phyloP scores from a whole-genome alignment of 1,140 invertebrate genomes.

The Dendrolimus punctatus region DNA sequence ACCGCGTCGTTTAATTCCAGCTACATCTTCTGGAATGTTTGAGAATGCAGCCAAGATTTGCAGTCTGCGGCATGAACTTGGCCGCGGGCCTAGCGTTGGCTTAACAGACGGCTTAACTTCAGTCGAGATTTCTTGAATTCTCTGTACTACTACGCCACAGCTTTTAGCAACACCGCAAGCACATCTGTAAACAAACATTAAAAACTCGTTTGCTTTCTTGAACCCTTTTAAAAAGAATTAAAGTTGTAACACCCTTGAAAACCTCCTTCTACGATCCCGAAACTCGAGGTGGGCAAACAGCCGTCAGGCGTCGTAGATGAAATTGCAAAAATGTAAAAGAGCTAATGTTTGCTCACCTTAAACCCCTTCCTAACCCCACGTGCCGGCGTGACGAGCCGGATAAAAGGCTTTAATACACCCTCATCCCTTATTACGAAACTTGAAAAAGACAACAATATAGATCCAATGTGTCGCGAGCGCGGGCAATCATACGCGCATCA shows the following conservation, averaged over 20 bases:
- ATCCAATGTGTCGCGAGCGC: constrained; percentile 67
- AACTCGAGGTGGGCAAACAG: constrained; percentile 47
- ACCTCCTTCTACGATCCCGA: constrained; percentile 35
- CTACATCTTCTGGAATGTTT: constrained; percentile 66
- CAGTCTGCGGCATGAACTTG: constrained; percentile 56
- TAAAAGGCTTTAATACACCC: constrained; percentile 72
- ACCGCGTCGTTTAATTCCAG: constrained; percentile 62
- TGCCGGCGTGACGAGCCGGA: constrained; percentile 66
- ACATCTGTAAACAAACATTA: constrained; percentile 40
- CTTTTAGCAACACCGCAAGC: constrained; percentile 16
- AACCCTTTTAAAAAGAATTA: constrained; percentile 47
- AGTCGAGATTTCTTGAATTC: constrained; percentile 28
- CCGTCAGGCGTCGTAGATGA: constrained; percentile 58
- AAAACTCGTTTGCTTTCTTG: constrained; percentile 42
- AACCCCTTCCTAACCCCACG: constrained; percentile 67
- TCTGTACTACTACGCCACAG: constrained; percentile 16
- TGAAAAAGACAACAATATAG: constrained; percentile 72
- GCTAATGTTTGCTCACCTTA: constrained; percentile 71
- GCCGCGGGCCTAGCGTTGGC: constrained; percentile 51
- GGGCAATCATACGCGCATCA: constrained; percentile 69
- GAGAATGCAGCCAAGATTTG: constrained; percentile 67
- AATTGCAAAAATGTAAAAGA: constrained; percentile 72
- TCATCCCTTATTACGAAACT: constrained; percentile 71
- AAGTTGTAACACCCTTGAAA: constrained; percentile 42
- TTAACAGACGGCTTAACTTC: constrained; percentile 50